Base-by-base conservation (phyloP, 64 coral and sea anemone genomes). In the Montipora sp. region DNA sequence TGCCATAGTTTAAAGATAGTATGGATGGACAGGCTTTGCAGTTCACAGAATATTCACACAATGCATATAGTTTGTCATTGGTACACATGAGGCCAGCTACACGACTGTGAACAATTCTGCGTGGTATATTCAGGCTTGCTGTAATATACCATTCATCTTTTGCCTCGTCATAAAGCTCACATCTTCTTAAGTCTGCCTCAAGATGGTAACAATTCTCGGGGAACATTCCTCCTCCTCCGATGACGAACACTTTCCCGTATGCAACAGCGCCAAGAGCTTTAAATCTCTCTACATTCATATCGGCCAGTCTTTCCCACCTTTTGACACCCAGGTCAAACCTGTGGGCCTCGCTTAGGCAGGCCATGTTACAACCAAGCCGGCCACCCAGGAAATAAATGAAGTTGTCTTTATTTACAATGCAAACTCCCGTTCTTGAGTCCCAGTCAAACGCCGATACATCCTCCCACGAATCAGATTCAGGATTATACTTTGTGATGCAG, bases 361-460 rank as follows among this genome's bases (percentile, higher is more conserved):
- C 4, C 15, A 47, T 3, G 0, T 12, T 18, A 49, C 47, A 47
- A 12, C 44, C 27, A 14, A 76, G 9, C 6, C 44, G 15, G 5
- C 75, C 75, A 49, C 75, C 75, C 45, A 78, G 45, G 13, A 51
- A 78, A 48, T 78, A 78, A n/a, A 78, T 19, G 15, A 78, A 78
- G 19, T 78, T 78, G 75, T 83, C 80, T 65, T 83, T 68, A 15
- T 36, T 23, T 2, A 83, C 59, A 14, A 48, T 43, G 58, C 80
- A 83, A 63, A 44, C 10, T 45, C 55, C 57, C 16, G 8, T 36
- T 36, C 80, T 83, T 14, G 57, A 65, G 7, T 21, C 75, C 74
- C 24, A 47, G 4, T 78, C 75, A 49, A 78, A 78, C 46, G 47
- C 18, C 12, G 75, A 19, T 4, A 78, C 46, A 78, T 48, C 47